Conservation (phyloP, 1,140 invertebrate species). For the Whitmania pigra region DNA sequence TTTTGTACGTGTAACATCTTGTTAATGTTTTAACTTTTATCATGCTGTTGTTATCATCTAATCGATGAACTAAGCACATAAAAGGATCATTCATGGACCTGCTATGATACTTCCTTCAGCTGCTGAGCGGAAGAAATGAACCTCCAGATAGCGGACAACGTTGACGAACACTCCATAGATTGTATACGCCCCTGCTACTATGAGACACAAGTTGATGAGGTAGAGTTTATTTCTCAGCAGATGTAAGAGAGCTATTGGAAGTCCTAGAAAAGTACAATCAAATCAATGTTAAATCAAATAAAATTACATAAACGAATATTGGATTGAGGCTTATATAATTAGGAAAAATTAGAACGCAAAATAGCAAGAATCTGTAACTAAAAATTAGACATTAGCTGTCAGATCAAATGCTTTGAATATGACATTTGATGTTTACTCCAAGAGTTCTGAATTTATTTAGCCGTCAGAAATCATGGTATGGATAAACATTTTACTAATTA, state of each 20-base stretch:
- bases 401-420: no score
- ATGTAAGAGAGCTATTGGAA: not conserved
- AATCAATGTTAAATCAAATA: not conserved
- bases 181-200: not conserved
- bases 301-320: not conserved
- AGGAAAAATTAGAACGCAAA: not conserved
- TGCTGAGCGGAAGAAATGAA: conserved; percentile 19
- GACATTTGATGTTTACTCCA: no score
- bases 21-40: no score
- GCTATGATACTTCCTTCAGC: conserved; percentile 13
- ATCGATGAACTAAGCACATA: not conserved
- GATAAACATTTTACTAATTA: no score
- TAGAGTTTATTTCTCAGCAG: conserved; percentile 12
- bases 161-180: conserved; percentile 16
- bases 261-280: not conserved
- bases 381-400: not conserved
- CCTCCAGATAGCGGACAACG: conserved; percentile 19
- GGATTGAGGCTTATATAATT: not conserved
- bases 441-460: no score
- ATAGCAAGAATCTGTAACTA: not conserved
- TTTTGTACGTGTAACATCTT: not conserved
- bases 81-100: not conserved
- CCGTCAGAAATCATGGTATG: no score
- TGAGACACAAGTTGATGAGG: not conserved
- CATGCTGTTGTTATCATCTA: no score